Evolutionary conservation across 2,113 vertebrate genomes (phyloP).

Genomic region (Halcyon senegalensis): DNA sequence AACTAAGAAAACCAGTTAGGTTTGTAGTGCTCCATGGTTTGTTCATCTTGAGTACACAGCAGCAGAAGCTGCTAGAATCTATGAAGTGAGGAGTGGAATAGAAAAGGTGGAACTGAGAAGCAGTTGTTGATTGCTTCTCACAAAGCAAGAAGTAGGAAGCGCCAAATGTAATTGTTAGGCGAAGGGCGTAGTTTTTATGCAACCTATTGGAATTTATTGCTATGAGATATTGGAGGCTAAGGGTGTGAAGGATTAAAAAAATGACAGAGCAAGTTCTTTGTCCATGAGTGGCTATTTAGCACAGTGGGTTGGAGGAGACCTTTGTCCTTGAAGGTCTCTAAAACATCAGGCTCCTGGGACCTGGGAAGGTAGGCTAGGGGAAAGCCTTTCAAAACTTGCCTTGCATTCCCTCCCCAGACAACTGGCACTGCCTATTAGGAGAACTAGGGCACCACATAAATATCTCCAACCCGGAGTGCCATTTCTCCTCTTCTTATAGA

Average conservation of each 20-base stretch:
- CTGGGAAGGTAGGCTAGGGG: not conserved
- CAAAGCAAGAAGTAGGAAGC: not conserved
- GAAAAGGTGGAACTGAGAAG: not conserved
- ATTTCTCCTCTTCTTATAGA: not conserved
- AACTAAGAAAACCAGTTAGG: not conserved
- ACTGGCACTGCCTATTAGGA: not conserved
- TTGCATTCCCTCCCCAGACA: not conserved
- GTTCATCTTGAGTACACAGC: not conserved
- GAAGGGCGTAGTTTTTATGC: not conserved
- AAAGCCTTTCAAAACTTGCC: not conserved
- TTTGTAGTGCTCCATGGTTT: not conserved
- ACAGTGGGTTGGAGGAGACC: not conserved
- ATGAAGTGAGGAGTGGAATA: not conserved
- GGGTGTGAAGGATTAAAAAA: not conserved
- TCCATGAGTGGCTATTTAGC: not conserved
- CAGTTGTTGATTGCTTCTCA: not conserved
- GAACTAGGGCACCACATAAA: not conserved
- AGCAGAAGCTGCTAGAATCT: not conserved
- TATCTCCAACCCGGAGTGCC: not conserved
- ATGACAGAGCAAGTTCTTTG: not conserved
- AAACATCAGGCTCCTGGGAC: not conserved
- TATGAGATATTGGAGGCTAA: not conserved
- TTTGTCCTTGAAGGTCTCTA: not conserved
- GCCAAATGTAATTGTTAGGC: not conserved
- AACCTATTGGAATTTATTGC: not conserved